Percentiles rank a stretch among this genome's conserved stretches.
phyloP scores from a whole-genome alignment of 2,888 invertebrate species.

The Apotomis capreana region DNA sequence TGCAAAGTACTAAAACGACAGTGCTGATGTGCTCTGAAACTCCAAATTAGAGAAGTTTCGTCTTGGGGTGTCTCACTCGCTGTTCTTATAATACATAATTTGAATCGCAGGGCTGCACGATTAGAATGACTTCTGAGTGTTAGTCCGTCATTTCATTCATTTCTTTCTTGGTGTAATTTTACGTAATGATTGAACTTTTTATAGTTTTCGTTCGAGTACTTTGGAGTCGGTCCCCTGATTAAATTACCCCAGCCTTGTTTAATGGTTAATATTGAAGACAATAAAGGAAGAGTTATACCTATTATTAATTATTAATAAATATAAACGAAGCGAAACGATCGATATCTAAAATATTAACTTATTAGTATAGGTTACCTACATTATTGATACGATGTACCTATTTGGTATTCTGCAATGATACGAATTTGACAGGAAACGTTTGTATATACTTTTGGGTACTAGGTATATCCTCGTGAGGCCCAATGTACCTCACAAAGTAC shows the following conservation, averaged over 20 bases:
- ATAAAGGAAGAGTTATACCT: conserved; percentile 82
- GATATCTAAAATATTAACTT: conserved; percentile 77
- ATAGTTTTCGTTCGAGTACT: conserved; percentile 38
- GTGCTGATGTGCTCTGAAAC: no score
- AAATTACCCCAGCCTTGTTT: conserved; percentile 67
- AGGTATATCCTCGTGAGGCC: no score
- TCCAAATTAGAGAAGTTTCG: no score
- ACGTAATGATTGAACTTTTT: not conserved
- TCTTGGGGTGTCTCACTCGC: no score
- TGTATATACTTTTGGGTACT: conserved; percentile 29
- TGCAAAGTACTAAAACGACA: conserved; percentile 4
- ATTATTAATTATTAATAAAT: conserved; percentile 77
- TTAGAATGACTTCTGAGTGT: no score
- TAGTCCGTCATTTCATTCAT: no score
- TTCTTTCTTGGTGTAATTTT: no score
- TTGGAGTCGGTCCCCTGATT: not conserved
- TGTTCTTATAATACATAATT: no score
- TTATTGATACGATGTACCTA: conserved; percentile 54
- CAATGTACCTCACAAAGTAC: no score
- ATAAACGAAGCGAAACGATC: conserved; percentile 73
- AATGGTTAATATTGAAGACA: conserved; percentile 80
- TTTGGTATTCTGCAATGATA: conserved; percentile 33
- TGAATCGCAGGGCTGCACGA: no score
- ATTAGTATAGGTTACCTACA: conserved; percentile 70
- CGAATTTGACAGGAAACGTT: conserved; percentile 14